These are phyloP conservation scores for Pogonomyrmex barbatus DNA, from an alignment of 1,140 invertebrate genomes.

Conservation along the genomic window DNA sequence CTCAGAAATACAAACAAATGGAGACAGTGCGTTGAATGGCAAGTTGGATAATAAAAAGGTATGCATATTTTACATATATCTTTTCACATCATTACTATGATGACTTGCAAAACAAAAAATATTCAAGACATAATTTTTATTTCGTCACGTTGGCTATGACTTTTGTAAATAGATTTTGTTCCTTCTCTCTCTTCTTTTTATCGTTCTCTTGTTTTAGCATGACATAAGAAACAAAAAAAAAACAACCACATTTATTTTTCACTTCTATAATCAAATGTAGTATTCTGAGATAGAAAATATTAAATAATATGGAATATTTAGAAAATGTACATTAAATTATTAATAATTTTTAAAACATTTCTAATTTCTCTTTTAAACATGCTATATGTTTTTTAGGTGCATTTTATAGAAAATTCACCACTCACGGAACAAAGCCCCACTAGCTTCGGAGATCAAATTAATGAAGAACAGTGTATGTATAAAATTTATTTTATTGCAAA, in stretches of 20 bases:
- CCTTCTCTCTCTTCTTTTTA: neutral
- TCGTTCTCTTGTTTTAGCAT: neutral
- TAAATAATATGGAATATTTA: constrained; percentile 5
- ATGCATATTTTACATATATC: constrained; percentile 10
- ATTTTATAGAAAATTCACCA: constrained; percentile 88
- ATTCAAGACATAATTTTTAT: neutral
- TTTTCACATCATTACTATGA: constrained; percentile 19
- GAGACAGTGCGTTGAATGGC: constrained; percentile 80
- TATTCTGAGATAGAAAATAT: neutral
- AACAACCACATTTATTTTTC: neutral
- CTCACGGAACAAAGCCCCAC: constrained; percentile 82
- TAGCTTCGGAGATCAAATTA: constrained; percentile 80
- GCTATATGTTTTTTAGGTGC: constrained; percentile 83
- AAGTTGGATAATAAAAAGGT: constrained; percentile 87
- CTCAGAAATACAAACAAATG: constrained; percentile 86
- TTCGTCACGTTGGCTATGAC: neutral
- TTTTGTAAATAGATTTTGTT: neutral
- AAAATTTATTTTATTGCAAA: constrained; percentile 71
- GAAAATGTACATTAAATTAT: constrained; percentile 21
- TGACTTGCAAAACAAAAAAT: neutral
- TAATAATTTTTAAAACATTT: neutral
- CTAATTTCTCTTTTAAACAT: constrained; percentile 1
- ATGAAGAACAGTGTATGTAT: constrained; percentile 77
- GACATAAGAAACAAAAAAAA: neutral
- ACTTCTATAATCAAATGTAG: constrained; percentile 14